Evolutionary conservation across 1,140 invertebrate genomes (phyloP).

Genomic region (Rhopalosiphum maidis): DNA sequence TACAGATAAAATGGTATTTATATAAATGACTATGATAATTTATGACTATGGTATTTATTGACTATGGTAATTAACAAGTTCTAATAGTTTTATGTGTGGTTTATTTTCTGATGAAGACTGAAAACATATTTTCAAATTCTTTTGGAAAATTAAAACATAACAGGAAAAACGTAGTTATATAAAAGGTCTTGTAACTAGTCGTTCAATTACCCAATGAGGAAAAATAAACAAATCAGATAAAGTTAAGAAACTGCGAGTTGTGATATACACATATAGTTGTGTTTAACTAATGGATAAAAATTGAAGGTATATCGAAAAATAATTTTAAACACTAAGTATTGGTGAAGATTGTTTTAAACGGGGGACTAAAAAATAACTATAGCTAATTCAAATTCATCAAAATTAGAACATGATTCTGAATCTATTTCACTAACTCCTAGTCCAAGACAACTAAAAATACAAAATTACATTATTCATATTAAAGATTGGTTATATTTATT

Average conservation of each 20-base stretch:
- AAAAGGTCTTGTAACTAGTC: neutral
- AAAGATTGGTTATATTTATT: conserved; percentile 42
- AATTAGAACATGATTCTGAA: neutral
- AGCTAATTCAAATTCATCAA: neutral
- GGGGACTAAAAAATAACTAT: neutral
- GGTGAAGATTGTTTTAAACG: neutral
- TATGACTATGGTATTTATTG: too few relatives aligned
- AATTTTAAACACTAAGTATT: neutral
- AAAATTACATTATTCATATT: conserved; percentile 37
- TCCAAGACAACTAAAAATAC: neutral
- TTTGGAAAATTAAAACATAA: conserved; percentile 21
- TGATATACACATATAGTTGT: neutral
- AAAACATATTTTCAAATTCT: conserved; percentile 20
- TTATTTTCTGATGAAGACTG: neutral
- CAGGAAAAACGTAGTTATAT: conserved; percentile 26
- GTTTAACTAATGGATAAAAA: neutral
- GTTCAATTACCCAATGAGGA: neutral
- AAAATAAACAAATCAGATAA: neutral
- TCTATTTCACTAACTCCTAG: neutral
- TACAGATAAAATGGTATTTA: too few relatives aligned
- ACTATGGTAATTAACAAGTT: neutral
- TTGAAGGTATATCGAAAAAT: neutral
- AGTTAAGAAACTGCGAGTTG: neutral
- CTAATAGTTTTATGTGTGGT: conserved; percentile 5
- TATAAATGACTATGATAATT: too few relatives aligned